These are phyloP conservation scores for Dermochelys coriacea DNA, from an alignment of 2,797 vertebrate species.

Conservation along the genomic window DNA sequence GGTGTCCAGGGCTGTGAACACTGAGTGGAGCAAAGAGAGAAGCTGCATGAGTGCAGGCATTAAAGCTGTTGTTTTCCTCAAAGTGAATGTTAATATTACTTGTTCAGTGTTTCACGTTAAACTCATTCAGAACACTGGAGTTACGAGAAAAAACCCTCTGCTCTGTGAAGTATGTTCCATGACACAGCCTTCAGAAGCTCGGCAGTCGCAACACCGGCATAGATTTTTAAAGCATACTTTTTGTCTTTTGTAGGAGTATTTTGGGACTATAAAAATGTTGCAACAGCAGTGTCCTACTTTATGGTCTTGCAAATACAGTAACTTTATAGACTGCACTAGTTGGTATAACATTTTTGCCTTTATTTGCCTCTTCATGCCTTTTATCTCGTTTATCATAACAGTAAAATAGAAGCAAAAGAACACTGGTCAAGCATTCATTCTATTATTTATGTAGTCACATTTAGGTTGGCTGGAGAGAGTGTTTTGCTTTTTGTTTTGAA, in stretches of 20 bases:
- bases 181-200: not conserved
- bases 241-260: not conserved
- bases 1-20: not conserved
- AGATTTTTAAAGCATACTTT: not conserved
- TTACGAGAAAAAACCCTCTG: not conserved
- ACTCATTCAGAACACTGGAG: not conserved
- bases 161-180: not conserved
- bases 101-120: not conserved
- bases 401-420: not conserved
- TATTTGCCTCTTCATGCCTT: not conserved
- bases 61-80: not conserved
- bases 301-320: not conserved
- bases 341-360: not conserved
- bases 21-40: not conserved
- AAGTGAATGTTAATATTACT: not conserved
- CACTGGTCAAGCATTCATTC: not conserved
- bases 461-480: not conserved
- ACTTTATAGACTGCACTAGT: not conserved
- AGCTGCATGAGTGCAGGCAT: not conserved
- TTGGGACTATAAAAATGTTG: not conserved
- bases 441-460: not conserved
- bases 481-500: slow-evolving; percentile 50
- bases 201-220: not conserved
- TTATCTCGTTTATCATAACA: not conserved
- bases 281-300: not conserved